Evolutionary conservation across 1,140 invertebrate species (phyloP), one percentile per base, ranked within the genome.

Genomic region (Eueides isabella): DNA sequence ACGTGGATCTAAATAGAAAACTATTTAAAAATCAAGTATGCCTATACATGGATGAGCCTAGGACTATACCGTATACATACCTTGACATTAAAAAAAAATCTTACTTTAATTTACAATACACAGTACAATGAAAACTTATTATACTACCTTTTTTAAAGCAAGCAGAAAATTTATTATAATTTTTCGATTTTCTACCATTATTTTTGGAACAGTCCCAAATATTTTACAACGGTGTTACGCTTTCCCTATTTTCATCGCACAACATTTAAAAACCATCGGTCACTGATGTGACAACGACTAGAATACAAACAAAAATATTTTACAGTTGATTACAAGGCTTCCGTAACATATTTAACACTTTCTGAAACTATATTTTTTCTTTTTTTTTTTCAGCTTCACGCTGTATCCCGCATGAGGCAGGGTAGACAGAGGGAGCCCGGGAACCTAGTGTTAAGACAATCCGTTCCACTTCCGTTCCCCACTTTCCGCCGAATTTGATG

Each of bases 201-300:
- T 82, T 85, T 85, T 82, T 92, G 91, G 91, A 87, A 41, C 66
- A 26, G 69, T 41, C 87, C 91, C 91, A 92, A 92, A 84, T 84
- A 85, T 83, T 90, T 87, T 89, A 91, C 86, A 91, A 86, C 85
- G 87, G 82, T 83, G 87, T 84, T 89, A 87, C 85, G 91, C 88
- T 92, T 92, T 92, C 90, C 90, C 91, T 92, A 92, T 92, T 91
- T 92, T 92, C 91, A 92, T 92, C 90, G 80, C 81, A 74, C 87
- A 92, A 92, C 91, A 90, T 92, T 92, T 92, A 91, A 92, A 91
- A 92, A 88, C 87, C 87, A 92, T 92, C 91, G 89, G 83, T 92
- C 90, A 92, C 89, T 77, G 81, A 72, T 85, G 90, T 91, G 90
- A 92, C 90, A 92, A 90, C 87, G 71, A 83, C 87, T 92, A 89